Base-by-base conservation (phyloP, 2,888 invertebrate species). In the Acheta domesticus region DNA sequence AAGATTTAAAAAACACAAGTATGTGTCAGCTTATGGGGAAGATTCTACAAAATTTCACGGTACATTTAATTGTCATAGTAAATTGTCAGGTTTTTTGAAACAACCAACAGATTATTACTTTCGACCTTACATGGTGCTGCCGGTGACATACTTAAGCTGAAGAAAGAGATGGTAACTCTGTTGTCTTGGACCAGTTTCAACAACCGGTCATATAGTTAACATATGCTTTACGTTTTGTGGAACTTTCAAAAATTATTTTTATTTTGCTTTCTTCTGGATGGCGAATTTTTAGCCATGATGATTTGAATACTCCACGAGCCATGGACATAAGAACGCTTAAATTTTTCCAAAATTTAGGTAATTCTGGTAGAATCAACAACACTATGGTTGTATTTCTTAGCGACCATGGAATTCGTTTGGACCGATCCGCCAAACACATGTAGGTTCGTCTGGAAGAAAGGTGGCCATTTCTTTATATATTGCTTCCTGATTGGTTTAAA, bases 181-280 rank as follows among this genome's bases (percentile, higher is more conserved):
- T 93, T 93, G 92, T 83, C 86, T 91, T 1, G 92, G 92, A 0
- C 90, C 90, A 4, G 88, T 89, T 82, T 87, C 90, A 23, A 91
- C 91, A 4, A 91, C 91, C 19, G 92, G 93, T 85, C 90, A 93
- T 77, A 87, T 94, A n/a, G 21, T 88, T 93, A 82, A 90, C 92
- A 83, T 92, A 92, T 84, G 92, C 92, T 0, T 84, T 91, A 75
- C 91, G 94, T 84, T 92, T 94, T 83, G 90, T 91, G 0, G 87
- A 0, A 90, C 91, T 0, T 93, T 92, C 83, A 88, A 89, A 82
- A 87, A 89, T 50, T 87, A 89, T 14, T 90, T 91, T 0, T 92
- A 90, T 84, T 94, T 95, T 83, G 93, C 93, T 0, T 88, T 94
- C n/a, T 94, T 94, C 85, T 95, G 94, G 94, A 90, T 93, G 94